Evolutionary conservation across 2,888 invertebrate genomes (phyloP), one percentile per base, ranked within the genome.

Genomic region (Euplexia lucipara): DNA sequence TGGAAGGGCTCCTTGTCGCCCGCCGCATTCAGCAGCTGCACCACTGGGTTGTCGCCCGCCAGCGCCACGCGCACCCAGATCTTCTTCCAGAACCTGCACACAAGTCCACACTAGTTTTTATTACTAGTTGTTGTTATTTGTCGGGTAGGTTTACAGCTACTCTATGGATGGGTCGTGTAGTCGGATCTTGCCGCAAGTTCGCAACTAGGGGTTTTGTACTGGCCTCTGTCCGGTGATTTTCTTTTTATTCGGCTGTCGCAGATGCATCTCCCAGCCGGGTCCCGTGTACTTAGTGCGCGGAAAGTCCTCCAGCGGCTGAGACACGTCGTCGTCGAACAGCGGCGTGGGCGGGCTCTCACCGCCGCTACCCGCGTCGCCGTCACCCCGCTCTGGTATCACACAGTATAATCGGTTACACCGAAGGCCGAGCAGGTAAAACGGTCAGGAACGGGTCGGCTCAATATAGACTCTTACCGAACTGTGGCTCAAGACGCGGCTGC

Each of bases 251-350:
- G 99, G 99, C 88, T 99, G 99, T 2, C 99, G 96, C 57, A 99
- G 94, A 81, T 99, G 98, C 97, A 99, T 98, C 87, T 99, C 99
- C 99, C 99, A 99, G 30, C 99, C 99, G 26, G 98, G 97, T 0
- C 97, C 98, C 0, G 93, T 89, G 88, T 97, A 98, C 71, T 96
- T 96, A 34, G 97, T 96, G 51, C 98, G 96, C 10, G 99, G 98
- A 92, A 99, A 99, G 57, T 98, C 98, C 90, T 98, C 98, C 58
- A 99, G 95, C 0, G 99, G 99, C 90, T 98, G 97, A 0, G 98
- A 98, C 48, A 98, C 97, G 89, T 99, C 99, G 70, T 99, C 99
- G 89, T 99, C 99, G 90, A 97, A 99, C 30, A 99, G 95, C 12
- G 99, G 99, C 12, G 98, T 98, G n/a, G 98, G 98, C 35, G 98